Evolutionary conservation across 1,140 invertebrate species (phyloP).

Genomic region (Drosophila triauraria): DNA sequence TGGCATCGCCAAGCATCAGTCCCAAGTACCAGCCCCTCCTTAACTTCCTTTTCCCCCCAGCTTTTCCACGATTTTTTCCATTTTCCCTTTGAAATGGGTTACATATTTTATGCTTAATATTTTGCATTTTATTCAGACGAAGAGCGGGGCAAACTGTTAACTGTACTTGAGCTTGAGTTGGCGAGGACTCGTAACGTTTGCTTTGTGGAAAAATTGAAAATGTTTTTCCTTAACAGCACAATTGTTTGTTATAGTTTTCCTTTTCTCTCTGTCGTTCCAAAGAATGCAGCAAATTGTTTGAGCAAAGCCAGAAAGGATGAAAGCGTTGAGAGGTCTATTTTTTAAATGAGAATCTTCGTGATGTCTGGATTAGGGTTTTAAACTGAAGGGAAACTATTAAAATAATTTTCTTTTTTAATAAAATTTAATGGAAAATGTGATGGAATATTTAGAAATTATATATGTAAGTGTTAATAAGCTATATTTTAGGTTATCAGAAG

Average conservation of each 20-base stretch:
- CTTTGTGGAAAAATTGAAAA: conserved; percentile 69
- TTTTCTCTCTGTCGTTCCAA: background rate
- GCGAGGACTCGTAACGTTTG: conserved; percentile 37
- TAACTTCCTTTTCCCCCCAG: background rate
- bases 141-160: conserved; percentile 44
- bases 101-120: conserved; percentile 85
- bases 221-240: conserved; percentile 40
- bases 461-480: background rate
- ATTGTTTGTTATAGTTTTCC: conserved; percentile 56
- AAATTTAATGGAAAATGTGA: background rate
- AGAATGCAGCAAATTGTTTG: conserved; percentile 52
- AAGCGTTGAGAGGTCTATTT: conserved; percentile 27
- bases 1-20: conserved; percentile 70
- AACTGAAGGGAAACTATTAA: background rate
- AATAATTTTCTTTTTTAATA: background rate
- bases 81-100: conserved; percentile 76
- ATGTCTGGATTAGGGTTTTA: background rate
- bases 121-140: conserved; percentile 78
- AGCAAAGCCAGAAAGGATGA: conserved; percentile 9
- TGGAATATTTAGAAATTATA: background rate
- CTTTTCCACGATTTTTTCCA: conserved; percentile 8
- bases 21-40: conserved; percentile 19
- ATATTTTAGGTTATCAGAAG: background rate
- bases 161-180: conserved; percentile 63
- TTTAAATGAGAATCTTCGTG: conserved; percentile 1